Evolutionary conservation across 2,113 vertebrate genomes (phyloP), one percentile per base, ranked within the genome.

Genomic region (Perognathus longimembris): DNA sequence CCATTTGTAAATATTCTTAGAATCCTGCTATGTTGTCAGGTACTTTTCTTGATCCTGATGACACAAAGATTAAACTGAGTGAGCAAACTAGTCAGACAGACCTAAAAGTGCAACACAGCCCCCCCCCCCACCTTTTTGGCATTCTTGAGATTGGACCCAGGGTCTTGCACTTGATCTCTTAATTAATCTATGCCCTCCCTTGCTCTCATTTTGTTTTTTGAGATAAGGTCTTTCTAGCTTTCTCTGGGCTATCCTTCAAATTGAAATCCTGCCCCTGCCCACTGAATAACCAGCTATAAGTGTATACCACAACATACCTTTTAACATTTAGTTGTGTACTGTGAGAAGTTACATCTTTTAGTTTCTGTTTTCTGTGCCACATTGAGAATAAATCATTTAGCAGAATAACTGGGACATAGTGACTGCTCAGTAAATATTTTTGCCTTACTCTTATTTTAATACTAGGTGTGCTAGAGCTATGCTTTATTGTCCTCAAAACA

Each of bases 291-390:
- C 4, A 15, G 17, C 17, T 61, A 61, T 61, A 61, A 26, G 22
- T 61, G 59, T 61, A 26, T 61, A 8, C 59, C 9, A 0, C n/a
- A 85, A 3, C 2, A 8, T 30, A 77, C 34, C 50, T 54, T 70
- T 50, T 69, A 82, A 38, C 30, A 64, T n/a, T 40, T 78, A 28
- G 50, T 71, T 78, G 57, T 82, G 74, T 6, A 86, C n/a, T 70
- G 21, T 74, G 83, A 36, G 21, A 88, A 63, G 40, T 7, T 69
- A 2, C 32, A 67, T 45, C 30, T 80, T 77, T n/a, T 50, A 34
- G 20, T 69, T 85, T 85, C 63, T 71, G 38, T 70, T 78, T 92
- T 71, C 61, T 86, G 17, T 77, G 89, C 64, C 69, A 42, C 88
- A 78, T 67, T 79, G 34, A 61, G 6, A 75, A 24, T 95, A 74